phyloP scores from a whole-genome alignment of 2,797 vertebrate species.

The Galagoides demidoff region DNA sequence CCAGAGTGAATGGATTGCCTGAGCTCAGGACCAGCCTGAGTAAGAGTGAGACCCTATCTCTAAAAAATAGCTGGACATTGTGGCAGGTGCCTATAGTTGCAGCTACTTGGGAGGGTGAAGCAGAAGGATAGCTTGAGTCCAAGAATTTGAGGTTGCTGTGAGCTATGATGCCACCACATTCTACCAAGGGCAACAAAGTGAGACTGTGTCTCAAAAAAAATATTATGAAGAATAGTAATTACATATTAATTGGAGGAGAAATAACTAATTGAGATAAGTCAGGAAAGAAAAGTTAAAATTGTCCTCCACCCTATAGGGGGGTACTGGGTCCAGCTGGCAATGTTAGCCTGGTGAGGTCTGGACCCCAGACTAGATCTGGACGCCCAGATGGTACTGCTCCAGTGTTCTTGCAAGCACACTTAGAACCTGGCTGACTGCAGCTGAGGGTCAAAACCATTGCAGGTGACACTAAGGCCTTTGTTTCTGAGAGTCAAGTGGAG shows the following conservation, averaged over 20 bases:
- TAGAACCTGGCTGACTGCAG: not conserved
- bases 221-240: not conserved
- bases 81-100: no score
- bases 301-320: not conserved
- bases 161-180: no score
- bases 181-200: no score
- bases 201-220: not conserved
- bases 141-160: no score
- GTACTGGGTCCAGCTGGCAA: not conserved
- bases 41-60: no score
- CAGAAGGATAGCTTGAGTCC: no score
- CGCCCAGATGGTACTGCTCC: not conserved
- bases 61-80: no score
- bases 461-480: not conserved
- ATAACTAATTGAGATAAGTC: not conserved
- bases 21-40: no score
- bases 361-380: not conserved
- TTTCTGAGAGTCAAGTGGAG: no score
- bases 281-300: not conserved
- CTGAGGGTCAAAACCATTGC: not conserved
- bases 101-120: no score
- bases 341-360: no score
- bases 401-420: not conserved
- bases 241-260: not conserved
- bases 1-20: no score